These are phyloP conservation scores for Aphaenogaster rudis DNA, from an alignment of 1,140 invertebrate species.

Conservation along the genomic window DNA sequence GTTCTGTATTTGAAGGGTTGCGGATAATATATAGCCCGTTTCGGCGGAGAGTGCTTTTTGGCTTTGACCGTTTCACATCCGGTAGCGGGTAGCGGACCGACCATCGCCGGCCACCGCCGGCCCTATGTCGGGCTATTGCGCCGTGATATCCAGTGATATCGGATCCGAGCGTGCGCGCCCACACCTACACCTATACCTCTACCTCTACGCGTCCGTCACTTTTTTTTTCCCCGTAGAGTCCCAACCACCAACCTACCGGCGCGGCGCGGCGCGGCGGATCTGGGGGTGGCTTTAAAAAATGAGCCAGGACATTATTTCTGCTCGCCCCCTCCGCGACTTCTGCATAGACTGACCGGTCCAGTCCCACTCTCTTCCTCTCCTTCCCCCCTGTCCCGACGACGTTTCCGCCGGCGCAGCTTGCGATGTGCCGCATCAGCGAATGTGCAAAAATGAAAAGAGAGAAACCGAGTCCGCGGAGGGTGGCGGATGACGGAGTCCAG, in stretches of 20 bases:
- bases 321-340: conserved; percentile 64
- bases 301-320: conserved; percentile 84
- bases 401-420: conserved; percentile 78
- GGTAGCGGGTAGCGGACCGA: conserved; percentile 33
- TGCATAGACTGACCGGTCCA: conserved; percentile 32
- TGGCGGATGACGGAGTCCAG: not conserved
- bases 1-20: conserved; percentile 85
- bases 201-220: conserved; percentile 80
- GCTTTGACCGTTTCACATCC: conserved; percentile 84
- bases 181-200: conserved; percentile 60
- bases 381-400: conserved; percentile 61
- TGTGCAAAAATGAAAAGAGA: conserved; percentile 78
- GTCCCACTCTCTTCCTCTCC: not conserved
- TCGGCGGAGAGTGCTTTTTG: conserved; percentile 80
- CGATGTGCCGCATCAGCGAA: conserved; percentile 82
- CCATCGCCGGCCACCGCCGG: not conserved
- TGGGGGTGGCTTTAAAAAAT: conserved; percentile 81
- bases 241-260: conserved; percentile 61
- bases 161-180: conserved; percentile 66
- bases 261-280: conserved; percentile 10
- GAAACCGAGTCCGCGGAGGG: not conserved
- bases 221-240: conserved; percentile 71
- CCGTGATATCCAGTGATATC: conserved; percentile 76
- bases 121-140: conserved; percentile 73
- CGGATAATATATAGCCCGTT: conserved; percentile 83